Base-by-base conservation (phyloP, 2,888 invertebrate species). In the Lamellibrachia columna region DNA sequence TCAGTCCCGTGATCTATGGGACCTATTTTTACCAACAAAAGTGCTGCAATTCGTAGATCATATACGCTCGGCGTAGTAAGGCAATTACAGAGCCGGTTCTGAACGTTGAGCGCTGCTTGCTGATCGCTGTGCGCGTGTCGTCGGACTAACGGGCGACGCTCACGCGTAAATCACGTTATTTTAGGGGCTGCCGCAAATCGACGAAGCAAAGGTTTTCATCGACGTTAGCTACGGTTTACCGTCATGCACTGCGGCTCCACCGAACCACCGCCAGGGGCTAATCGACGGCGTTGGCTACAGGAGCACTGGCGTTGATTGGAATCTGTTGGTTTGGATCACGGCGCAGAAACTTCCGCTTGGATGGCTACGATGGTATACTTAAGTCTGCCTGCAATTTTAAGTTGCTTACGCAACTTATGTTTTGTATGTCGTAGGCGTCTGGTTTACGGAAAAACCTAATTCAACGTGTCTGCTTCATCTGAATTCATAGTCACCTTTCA, bases 21-120 rank as follows among this genome's bases (percentile, higher is more conserved):
- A 75, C 75, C 75, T 75, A 75, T 75, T 75, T 75, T 75, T 75
- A 75, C 22, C 75, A 75, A 75, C 75, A 75, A 75, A 75, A 75
- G 75, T 75, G 75, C 75, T 75, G 75, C 75, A n/a, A 75, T 75
- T 75, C 75, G 75, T 75, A 75, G 75, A 75, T 75, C 75, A 75
- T 75, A 75, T 15, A 75, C 75, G 15, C 15, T 6, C 22, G 75
- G 75, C 75, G 75, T 75, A 75, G 75, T 75, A n/a, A 15, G 75
- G 22, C 75, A 75, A 15, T 75, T 75, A 75, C 75, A n/a, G 15
- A 15, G 75, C 6, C 75, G n/a, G 75, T 75, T 75, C 15, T 75
- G 75, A 15, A 6, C 15, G 75, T 1, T 22, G 75, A 75, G 75
- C 75, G 75, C 22, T n/a, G 75, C 11, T 22, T 75, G 75, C 75